Evolutionary conservation across 2,113 vertebrate genomes (phyloP).

Genomic region (Ceuthmochares aereus): DNA sequence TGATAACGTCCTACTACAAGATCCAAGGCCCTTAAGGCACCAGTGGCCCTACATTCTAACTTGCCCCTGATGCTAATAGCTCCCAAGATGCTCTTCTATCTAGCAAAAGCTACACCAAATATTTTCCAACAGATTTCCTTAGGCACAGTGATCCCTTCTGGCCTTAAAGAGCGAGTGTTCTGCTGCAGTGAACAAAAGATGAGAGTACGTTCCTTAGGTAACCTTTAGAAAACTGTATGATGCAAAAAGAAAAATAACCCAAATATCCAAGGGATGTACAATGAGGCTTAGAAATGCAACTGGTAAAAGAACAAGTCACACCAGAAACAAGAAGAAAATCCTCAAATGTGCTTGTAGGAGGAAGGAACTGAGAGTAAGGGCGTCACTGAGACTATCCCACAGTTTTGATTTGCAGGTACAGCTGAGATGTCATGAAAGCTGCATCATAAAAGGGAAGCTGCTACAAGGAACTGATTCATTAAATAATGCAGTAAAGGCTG

Average conservation of each 20-base stretch:
- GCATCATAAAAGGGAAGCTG: not conserved
- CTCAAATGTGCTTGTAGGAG: not conserved
- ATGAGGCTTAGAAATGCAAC: not conserved
- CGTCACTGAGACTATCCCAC: not conserved
- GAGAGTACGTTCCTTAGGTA: not conserved
- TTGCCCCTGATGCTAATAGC: not conserved
- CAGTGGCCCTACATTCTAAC: not conserved
- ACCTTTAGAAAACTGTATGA: not conserved
- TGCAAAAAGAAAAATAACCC: not conserved
- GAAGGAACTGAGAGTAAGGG: not conserved
- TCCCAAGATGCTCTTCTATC: constrained; percentile 15
- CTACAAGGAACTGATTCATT: not conserved
- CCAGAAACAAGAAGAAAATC: not conserved
- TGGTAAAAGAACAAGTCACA: not conserved
- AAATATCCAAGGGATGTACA: not conserved
- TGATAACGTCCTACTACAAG: not conserved
- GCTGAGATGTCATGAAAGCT: not conserved
- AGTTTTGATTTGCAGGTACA: not conserved
- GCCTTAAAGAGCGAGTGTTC: not conserved
- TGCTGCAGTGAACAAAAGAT: not conserved
- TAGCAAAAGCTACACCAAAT: constrained; percentile 1
- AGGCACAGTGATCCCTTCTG: not conserved
- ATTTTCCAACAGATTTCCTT: constrained; percentile 16
- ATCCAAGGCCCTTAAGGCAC: not conserved
- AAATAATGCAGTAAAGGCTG: not conserved